phyloP scores from a whole-genome alignment of 2,888 invertebrate species.

The Sericinus montela region DNA sequence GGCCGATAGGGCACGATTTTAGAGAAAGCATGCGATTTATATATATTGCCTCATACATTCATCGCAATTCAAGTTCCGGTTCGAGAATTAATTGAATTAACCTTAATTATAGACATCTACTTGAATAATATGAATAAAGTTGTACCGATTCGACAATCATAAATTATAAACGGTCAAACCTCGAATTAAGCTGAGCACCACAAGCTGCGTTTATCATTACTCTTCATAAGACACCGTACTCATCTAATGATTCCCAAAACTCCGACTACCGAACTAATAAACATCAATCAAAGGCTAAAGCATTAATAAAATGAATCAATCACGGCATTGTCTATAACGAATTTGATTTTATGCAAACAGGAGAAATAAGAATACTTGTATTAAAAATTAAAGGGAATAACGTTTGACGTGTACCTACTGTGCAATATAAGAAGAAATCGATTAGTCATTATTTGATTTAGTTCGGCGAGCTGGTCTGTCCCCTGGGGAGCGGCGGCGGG shows the following conservation, averaged over 20 bases:
- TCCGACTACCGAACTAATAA: conserved; percentile 78
- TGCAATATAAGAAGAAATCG: conserved; percentile 77
- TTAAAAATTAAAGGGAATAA: conserved; percentile 74
- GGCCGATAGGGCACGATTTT: conserved; percentile 25
- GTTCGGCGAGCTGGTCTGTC: conserved; percentile 65
- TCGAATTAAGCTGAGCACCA: conserved; percentile 73
- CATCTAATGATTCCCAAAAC: conserved; percentile 74
- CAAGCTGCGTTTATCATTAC: conserved; percentile 61
- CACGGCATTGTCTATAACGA: conserved; percentile 73
- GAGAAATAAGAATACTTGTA: conserved; percentile 50
- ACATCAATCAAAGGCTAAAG: conserved; percentile 72
- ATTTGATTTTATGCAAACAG: conserved; percentile 73
- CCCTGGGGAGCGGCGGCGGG: conserved; percentile 67
- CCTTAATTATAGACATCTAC: conserved; percentile 41
- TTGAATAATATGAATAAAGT: conserved; percentile 47
- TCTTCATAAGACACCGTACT: conserved; percentile 72
- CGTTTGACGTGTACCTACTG: conserved; percentile 79
- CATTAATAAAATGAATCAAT: conserved; percentile 75
- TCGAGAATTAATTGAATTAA: conserved; percentile 47
- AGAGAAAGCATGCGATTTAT: conserved; percentile 23
- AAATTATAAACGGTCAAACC: conserved; percentile 63
- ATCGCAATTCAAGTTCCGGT: conserved; percentile 30
- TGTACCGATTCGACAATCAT: conserved; percentile 54
- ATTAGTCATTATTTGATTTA: conserved; percentile 80
- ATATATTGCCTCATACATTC: conserved; percentile 3